Evolutionary conservation across 2,113 vertebrate species (phyloP).

Genomic region (Myrmecophaga tridactyla): DNA sequence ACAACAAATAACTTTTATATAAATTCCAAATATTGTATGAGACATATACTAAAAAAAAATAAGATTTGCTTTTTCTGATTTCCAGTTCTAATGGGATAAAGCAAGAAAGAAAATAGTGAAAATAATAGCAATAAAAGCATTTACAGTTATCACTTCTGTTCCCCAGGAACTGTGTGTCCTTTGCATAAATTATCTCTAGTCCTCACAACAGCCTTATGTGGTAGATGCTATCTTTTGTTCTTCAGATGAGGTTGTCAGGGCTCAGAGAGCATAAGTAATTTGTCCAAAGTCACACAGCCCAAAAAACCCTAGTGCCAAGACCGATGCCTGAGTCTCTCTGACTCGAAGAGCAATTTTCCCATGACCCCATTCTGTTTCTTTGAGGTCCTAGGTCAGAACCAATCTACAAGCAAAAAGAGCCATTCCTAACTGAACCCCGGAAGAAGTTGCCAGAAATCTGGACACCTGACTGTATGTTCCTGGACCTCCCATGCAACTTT

Average conservation of each 20-base stretch:
- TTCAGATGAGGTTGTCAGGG: background rate
- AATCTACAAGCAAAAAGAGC: background rate
- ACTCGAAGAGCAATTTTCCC: background rate
- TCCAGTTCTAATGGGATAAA: constrained; percentile 28
- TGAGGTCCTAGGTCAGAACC: background rate
- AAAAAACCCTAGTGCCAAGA: background rate
- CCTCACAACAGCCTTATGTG: background rate
- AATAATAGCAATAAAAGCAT: background rate
- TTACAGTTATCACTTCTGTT: background rate
- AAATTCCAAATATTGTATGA: background rate
- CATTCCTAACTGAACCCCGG: background rate
- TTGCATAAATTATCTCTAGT: background rate
- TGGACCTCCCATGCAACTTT: background rate
- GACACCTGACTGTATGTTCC: background rate
- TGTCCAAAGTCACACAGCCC: background rate
- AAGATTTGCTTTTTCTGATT: background rate
- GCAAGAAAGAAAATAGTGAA: background rate
- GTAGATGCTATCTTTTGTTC: background rate
- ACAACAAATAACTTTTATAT: background rate
- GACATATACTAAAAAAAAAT: no score
- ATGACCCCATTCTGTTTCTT: background rate
- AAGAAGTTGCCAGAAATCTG: background rate
- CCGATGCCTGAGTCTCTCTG: background rate
- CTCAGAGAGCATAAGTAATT: background rate
- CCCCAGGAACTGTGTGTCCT: background rate